Evolutionary conservation across 2,113 vertebrate genomes (phyloP), one percentile per base, ranked within the genome.

Genomic region (Sigmodon hispidus): DNA sequence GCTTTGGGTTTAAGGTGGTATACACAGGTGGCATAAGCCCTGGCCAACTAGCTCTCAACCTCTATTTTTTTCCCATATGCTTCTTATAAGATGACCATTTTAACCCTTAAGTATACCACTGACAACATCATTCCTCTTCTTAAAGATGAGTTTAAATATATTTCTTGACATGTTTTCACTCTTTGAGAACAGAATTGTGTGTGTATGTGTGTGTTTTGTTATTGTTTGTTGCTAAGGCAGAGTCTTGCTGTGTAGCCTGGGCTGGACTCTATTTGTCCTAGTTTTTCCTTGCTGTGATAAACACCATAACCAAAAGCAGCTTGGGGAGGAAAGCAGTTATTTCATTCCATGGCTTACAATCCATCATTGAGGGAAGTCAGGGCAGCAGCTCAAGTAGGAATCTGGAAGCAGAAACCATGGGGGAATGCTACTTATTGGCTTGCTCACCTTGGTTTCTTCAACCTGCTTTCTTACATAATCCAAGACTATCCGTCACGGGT

Each of bases 131-230:
- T 50, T 89, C 84, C 17, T 93, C 29, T 91, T 22, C 48, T 89
- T 69, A 70, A 87, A 9, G 19, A 91, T n/a, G 69, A 97, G 48
- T 48, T 89, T 59, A 89, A 69, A 86, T 87, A 77, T 24, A 81
- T 69, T 84, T 52, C 59, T 31, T 50, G 40, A 34, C 26, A 34
- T 16, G 19, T 2, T 16, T 8, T 4, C 6, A n/a, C 63, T 73
- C 22, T 55, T 65, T 36, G 81, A 89, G 65, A 89, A 86, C 0
- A 93, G 40, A n/a, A 11, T 3, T 77, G 40, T 22, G 21, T 59
- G 57, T 40, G 22, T 61, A 12, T 31, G 57, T 57, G 79, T 31
- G 24, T 9, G 57, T 65, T 3, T 52, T 79, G 55, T 6, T 43
- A 3, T n/a, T 63, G 40, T 11, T 40, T 81, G 15, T 63, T 92